phyloP scores from a whole-genome alignment of 2,113 vertebrate species.

The Dromiciops gliroides region DNA sequence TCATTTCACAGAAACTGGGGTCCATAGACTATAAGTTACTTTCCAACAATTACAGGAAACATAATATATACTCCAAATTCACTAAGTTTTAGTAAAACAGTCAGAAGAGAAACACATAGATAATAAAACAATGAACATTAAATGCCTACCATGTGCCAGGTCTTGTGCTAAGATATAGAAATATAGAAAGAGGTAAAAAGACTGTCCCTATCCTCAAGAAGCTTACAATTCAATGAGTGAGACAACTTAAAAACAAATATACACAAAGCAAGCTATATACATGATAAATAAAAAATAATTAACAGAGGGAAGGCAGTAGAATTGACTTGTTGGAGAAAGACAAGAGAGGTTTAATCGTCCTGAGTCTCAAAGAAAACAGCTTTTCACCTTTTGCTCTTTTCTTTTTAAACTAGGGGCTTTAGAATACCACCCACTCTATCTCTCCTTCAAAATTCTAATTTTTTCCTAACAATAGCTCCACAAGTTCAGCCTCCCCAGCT shows the following conservation, averaged over 20 bases:
- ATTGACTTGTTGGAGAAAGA: not conserved
- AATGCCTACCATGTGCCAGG: not conserved
- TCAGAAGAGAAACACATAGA: not conserved
- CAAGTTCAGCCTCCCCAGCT: not conserved
- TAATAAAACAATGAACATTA: not conserved
- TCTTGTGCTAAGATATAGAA: not conserved
- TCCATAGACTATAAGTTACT: not conserved
- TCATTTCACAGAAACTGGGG: not conserved
- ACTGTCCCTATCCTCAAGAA: not conserved
- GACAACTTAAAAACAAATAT: not conserved
- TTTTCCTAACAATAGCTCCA: not conserved
- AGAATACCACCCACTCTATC: not conserved
- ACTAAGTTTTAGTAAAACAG: not conserved
- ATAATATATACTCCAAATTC: not conserved
- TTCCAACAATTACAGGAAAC: not conserved
- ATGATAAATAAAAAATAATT: not conserved
- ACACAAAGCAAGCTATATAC: not conserved
- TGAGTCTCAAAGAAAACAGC: not conserved
- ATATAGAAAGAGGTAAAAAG: no score
- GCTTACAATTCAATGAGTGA: not conserved
- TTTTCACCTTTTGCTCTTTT: not conserved
- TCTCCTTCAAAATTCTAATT: not conserved
- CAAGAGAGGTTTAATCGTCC: not conserved
- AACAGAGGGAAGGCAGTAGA: not conserved
- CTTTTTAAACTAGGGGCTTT: not conserved